These are phyloP conservation scores for Triplophysa bombifrons DNA, from an alignment of 2,797 vertebrate species.

Conservation along the genomic window DNA sequence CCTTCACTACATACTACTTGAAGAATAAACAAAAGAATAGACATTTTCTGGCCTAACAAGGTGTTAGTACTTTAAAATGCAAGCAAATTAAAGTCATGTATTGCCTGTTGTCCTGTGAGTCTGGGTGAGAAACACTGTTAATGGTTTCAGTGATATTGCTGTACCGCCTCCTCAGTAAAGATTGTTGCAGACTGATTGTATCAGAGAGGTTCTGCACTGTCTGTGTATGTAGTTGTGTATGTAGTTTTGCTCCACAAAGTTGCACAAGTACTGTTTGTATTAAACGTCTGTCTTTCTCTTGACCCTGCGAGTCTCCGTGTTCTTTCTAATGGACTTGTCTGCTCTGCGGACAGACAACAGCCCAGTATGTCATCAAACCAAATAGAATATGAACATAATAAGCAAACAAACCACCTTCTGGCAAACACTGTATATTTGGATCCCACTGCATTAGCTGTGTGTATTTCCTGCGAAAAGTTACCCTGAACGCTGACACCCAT, in stretches of 20 bases:
- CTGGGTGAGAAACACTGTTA: constrained; percentile 33
- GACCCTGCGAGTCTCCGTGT: not conserved
- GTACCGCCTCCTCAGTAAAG: constrained; percentile 37
- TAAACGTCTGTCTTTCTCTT: constrained; percentile 13
- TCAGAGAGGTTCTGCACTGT: constrained; percentile 20
- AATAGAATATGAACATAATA: constrained; percentile 73
- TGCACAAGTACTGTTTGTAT: constrained; percentile 45
- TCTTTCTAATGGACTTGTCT: constrained; percentile 53
- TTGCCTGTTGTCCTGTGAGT: constrained; percentile 71
- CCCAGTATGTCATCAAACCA: constrained; percentile 56
- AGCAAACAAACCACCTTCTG: constrained; percentile 79
- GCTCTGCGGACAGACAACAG: constrained; percentile 56
- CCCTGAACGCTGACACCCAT: constrained; percentile 60
- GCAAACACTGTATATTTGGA: constrained; percentile 65
- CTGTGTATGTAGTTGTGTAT: too few species aligned
- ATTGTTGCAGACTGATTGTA: constrained; percentile 24
- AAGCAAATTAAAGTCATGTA: constrained; percentile 74
- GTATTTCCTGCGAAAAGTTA: constrained; percentile 62
- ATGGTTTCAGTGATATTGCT: constrained; percentile 45
- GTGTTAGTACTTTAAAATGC: constrained; percentile 74
- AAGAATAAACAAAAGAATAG: not conserved
- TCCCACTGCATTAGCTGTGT: constrained; percentile 54
- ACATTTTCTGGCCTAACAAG: constrained; percentile 37
- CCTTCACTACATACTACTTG: not conserved
- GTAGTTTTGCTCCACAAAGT: constrained; percentile 22